These are phyloP conservation scores for Lucilia cuprina DNA, from an alignment of 1,140 invertebrate species.

Conservation along the genomic window DNA sequence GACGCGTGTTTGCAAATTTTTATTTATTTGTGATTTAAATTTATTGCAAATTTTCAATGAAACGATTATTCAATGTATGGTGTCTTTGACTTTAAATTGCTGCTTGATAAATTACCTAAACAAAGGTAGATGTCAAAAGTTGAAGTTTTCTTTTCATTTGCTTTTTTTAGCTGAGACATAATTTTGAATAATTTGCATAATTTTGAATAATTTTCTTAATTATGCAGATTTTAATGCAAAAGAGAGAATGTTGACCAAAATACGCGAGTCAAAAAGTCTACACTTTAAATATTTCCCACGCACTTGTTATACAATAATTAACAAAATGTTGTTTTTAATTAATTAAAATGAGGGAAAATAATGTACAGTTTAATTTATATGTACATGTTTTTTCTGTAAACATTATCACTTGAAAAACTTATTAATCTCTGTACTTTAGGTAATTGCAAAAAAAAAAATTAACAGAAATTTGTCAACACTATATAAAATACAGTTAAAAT, in stretches of 20 bases:
- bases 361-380: not conserved
- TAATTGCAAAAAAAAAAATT: not conserved
- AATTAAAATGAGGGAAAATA: not conserved
- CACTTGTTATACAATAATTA: not conserved
- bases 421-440: not conserved
- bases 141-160: not conserved
- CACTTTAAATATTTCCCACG: not conserved
- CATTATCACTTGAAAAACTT: not conserved
- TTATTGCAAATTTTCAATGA: not conserved
- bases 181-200: no score
- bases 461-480: not conserved
- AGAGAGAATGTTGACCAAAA: no score
- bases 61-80: not conserved
- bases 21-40: not conserved
- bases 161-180: not conserved
- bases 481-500: not conserved
- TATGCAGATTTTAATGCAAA: no score
- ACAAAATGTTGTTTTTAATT: not conserved
- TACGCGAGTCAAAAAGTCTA: no score
- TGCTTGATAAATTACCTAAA: not conserved
- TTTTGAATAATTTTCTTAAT: no score
- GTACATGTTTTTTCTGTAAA: not conserved
- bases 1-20: no score
- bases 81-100: not conserved
- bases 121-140: not conserved